Conservation (phyloP, 2,888 invertebrate genomes). For the Protonemura montana region DNA sequence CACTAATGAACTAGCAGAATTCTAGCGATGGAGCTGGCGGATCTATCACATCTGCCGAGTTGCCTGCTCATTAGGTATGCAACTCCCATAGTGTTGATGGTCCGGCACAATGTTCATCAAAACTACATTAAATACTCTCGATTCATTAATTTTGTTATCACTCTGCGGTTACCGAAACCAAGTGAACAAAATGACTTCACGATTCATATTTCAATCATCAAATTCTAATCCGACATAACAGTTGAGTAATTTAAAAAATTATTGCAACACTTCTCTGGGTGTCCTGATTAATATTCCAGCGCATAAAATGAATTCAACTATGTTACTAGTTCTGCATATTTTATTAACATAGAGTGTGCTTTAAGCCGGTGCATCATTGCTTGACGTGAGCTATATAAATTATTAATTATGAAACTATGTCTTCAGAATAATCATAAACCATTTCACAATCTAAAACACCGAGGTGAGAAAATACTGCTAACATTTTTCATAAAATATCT, state of each 20-base stretch:
- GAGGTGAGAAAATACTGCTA: too few species aligned
- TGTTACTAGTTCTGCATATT: too few species aligned
- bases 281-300: not conserved
- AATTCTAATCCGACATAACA: not conserved
- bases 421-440: too few species aligned
- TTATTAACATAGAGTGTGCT: too few species aligned
- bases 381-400: too few species aligned
- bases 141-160: not conserved
- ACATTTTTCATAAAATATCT: too few species aligned
- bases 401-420: too few species aligned
- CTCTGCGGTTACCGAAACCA: not conserved
- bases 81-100: not conserved
- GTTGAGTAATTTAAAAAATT: not conserved
- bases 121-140: constrained; percentile 19
- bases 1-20: too few species aligned
- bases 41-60: not conserved
- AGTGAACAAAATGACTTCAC: not conserved
- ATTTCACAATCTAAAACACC: too few species aligned
- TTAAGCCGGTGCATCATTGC: too few species aligned
- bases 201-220: not conserved
- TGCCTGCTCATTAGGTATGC: not conserved
- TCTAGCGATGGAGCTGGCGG: too few species aligned
- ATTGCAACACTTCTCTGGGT: not conserved
- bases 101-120: not conserved
- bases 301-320: too few species aligned